A percentile compares a stretch with the other conserved stretches of the same genome.
Evolutionary conservation across 1,140 invertebrate genomes (phyloP).

Genomic region (Bombus turneri): DNA sequence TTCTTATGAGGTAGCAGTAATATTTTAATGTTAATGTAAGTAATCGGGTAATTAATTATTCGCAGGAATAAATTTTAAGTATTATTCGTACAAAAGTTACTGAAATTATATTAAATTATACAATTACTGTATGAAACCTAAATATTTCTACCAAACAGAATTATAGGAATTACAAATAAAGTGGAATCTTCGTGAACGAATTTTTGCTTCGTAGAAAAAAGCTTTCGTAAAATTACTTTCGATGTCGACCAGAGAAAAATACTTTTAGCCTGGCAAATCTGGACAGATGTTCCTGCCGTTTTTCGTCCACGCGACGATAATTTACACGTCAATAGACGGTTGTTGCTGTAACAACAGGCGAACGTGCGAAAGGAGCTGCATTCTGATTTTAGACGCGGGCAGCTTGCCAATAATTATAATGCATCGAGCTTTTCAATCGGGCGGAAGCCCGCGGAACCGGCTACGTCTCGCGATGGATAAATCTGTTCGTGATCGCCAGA

Average conservation of each 20-base stretch:
- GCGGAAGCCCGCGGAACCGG: not conserved
- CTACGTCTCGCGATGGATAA: not conserved
- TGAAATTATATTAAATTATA: too few species aligned
- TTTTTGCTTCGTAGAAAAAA: not conserved
- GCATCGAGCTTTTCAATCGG: not conserved
- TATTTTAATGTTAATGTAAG: not conserved
- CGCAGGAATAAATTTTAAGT: not conserved
- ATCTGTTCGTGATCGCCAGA: not conserved
- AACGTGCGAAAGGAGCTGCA: not conserved
- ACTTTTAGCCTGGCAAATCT: too few species aligned
- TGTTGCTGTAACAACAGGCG: not conserved
- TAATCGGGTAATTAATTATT: not conserved
- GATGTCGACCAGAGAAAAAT: too few species aligned
- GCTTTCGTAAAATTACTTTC: not conserved
- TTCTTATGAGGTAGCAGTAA: not conserved
- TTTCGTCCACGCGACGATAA: not conserved
- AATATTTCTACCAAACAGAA: not conserved
- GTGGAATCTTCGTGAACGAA: not conserved
- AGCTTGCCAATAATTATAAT: slow-evolving; percentile 1
- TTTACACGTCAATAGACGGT: not conserved
- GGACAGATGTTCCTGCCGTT: not conserved
- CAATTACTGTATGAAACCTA: not conserved
- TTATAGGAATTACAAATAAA: not conserved
- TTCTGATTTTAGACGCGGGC: slow-evolving; percentile 30
- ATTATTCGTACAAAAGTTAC: not conserved